Conservation (phyloP, 2,797 vertebrate species). For the Crenuchus spilurus region DNA sequence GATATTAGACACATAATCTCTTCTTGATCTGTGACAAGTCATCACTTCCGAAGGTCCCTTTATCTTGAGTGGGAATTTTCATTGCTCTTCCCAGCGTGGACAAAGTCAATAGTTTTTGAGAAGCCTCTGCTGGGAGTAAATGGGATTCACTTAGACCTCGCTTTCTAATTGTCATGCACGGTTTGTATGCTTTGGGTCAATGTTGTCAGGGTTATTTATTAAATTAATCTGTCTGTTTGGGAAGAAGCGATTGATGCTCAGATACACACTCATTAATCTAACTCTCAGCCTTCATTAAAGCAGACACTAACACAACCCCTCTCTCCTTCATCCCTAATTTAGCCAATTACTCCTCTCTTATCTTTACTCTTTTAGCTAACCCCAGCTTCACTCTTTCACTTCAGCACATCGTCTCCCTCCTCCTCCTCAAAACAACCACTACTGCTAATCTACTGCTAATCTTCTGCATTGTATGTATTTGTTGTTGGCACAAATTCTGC, state of each 20-base stretch:
- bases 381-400: constrained; percentile 1
- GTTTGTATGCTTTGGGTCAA: constrained; percentile 26
- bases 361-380: constrained; percentile 16
- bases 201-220: constrained; percentile 36
- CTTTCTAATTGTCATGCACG: constrained; percentile 26
- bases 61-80: not conserved
- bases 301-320: constrained; percentile 38
- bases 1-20: too few species aligned
- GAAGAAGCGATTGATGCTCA: constrained; percentile 29
- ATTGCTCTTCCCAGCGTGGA: not conserved
- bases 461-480: not conserved
- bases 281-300: constrained; percentile 36
- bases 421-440: not conserved
- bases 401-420: not conserved
- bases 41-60: not conserved
- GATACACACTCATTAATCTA: constrained; percentile 42
- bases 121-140: not conserved
- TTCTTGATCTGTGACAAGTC: too few species aligned
- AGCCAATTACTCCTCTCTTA: constrained; percentile 39
- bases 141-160: constrained; percentile 5
- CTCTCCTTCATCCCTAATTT: constrained; percentile 43
- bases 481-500: not conserved
- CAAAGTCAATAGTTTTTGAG: not conserved
- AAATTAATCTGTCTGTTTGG: constrained; percentile 36
- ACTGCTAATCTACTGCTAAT: not conserved